Conservation (phyloP, 2,888 invertebrate genomes). For the Drosophila neoperkinsi region DNA sequence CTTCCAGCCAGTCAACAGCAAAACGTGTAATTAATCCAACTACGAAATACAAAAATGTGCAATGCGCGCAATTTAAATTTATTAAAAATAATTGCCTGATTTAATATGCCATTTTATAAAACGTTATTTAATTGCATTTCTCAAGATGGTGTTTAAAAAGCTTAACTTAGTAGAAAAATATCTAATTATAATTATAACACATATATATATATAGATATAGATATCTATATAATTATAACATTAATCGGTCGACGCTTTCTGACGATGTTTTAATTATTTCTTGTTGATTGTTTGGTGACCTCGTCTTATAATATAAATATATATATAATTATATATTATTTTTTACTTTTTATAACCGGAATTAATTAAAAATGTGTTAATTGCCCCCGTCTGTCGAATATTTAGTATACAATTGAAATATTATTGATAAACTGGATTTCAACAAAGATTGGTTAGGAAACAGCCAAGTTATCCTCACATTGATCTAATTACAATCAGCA, state of each 20-base stretch:
- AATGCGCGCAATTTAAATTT: not conserved
- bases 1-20: not conserved
- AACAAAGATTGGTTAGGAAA: not conserved
- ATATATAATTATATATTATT: too few species aligned
- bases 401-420: not conserved
- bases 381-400: not conserved
- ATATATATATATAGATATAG: not conserved
- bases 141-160: not conserved
- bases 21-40: conserved; percentile 11
- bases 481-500: not conserved
- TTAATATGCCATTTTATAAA: not conserved
- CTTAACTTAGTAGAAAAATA: not conserved
- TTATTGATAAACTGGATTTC: not conserved
- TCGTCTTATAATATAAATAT: not conserved
- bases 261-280: not conserved
- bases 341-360: too few species aligned
- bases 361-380: not conserved
- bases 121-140: not conserved
- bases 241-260: not conserved
- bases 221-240: not conserved
- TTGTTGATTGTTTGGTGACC: not conserved
- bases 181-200: not conserved
- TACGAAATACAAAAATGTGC: not conserved
- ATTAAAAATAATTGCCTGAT: not conserved
- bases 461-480: not conserved